These are phyloP conservation scores for Nannospalax galili DNA, from an alignment of 2,113 vertebrate genomes.

Conservation along the genomic window DNA sequence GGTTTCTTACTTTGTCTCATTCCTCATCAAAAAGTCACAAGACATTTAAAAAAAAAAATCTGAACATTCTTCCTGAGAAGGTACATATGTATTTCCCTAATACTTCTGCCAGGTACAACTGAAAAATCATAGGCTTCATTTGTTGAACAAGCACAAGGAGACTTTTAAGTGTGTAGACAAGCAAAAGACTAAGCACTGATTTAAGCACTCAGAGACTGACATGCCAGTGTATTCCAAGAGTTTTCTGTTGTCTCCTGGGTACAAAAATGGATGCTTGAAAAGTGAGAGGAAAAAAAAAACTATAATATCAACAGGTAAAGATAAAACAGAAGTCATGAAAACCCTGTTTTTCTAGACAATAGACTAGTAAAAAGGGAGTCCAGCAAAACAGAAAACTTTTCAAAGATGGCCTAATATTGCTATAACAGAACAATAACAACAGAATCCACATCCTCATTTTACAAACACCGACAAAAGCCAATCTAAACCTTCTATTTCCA, in stretches of 20 bases:
- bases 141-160: not conserved
- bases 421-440: too few species aligned
- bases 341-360: not conserved
- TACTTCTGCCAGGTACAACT: not conserved
- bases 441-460: too few species aligned
- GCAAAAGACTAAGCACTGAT: not conserved
- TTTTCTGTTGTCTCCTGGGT: not conserved
- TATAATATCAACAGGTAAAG: not conserved
- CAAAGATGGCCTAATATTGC: not conserved
- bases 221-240: not conserved
- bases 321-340: not conserved
- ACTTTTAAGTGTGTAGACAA: not conserved
- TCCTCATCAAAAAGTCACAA: slow-evolving; percentile 18
- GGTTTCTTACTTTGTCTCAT: not conserved
- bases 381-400: not conserved
- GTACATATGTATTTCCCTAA: not conserved
- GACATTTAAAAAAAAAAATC: not conserved
- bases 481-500: not conserved
- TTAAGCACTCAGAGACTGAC: not conserved
- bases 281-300: not conserved
- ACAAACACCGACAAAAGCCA: not conserved
- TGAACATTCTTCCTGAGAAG: not conserved
- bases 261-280: not conserved
- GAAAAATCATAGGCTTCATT: not conserved
- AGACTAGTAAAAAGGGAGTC: not conserved